phyloP scores from a whole-genome alignment of 2,113 vertebrate genomes.

The Eptesicus fuscus region DNA sequence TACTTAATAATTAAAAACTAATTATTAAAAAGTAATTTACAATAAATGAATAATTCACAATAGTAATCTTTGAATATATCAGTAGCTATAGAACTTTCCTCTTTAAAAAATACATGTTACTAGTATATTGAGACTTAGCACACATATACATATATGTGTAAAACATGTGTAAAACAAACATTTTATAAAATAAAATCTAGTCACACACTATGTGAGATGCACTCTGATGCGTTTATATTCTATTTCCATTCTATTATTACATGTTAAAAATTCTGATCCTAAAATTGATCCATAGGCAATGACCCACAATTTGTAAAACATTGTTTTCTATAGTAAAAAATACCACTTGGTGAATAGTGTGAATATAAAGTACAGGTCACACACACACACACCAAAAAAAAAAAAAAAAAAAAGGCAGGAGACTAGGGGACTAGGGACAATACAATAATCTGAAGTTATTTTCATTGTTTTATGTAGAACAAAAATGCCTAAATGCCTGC shows the following conservation, averaged over 20 bases:
- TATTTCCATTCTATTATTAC: background rate
- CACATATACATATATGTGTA: background rate
- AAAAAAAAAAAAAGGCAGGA: background rate
- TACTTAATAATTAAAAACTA: background rate
- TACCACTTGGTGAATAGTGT: background rate
- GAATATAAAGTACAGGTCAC: background rate
- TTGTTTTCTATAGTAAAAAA: background rate
- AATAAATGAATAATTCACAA: background rate
- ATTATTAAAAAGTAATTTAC: conserved; percentile 1
- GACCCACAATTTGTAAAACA: background rate
- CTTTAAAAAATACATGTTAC: background rate
- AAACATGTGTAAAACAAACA: background rate
- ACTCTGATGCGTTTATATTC: background rate
- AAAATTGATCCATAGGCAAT: background rate
- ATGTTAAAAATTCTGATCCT: background rate
- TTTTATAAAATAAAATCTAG: background rate
- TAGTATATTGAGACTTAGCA: background rate
- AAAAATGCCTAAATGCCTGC: background rate
- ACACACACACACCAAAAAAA: background rate
- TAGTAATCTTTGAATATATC: background rate
- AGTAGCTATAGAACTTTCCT: background rate
- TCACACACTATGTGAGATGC: background rate
- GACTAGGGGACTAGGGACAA: too few species aligned
- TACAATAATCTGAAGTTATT: background rate
- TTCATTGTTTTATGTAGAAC: background rate